These are phyloP conservation scores for Apamea crenata DNA, from an alignment of 2,888 invertebrate genomes.

Conservation along the genomic window DNA sequence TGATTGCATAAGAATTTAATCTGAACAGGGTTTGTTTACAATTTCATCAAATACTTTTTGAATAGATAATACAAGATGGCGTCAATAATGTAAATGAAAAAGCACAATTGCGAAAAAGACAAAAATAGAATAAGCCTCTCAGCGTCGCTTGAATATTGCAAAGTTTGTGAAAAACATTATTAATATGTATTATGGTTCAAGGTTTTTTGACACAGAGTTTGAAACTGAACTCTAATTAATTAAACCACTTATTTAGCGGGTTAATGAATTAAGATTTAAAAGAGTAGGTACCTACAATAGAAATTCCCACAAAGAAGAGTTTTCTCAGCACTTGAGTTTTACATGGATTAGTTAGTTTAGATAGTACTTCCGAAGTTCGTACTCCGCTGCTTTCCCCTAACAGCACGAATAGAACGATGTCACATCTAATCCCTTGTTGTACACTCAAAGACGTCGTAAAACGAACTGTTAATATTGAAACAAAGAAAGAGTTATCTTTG, in stretches of 20 bases:
- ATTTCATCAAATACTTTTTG: neutral
- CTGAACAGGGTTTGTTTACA: neutral
- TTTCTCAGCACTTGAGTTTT: too few relatives aligned
- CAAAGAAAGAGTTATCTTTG: neutral
- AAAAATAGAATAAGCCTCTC: neutral
- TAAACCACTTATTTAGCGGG: too few relatives aligned
- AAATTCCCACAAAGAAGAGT: too few relatives aligned
- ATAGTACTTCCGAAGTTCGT: too few relatives aligned
- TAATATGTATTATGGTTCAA: constrained; percentile 1
- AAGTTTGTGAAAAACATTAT: neutral
- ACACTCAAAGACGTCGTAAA: neutral
- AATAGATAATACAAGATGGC: neutral
- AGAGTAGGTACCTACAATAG: too few relatives aligned
- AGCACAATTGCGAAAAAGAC: neutral
- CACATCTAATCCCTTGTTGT: too few relatives aligned
- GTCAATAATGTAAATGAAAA: neutral
- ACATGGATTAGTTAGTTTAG: too few relatives aligned
- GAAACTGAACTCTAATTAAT: constrained; percentile 11
- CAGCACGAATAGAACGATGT: too few relatives aligned
- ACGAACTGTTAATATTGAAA: constrained; percentile 9
- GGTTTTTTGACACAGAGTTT: neutral
- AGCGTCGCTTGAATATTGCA: neutral
- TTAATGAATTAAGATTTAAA: too few relatives aligned
- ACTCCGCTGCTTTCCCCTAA: too few relatives aligned
- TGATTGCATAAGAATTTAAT: neutral